Evolutionary conservation across 2,888 invertebrate species (phyloP).

Genomic region (Plemyria rubiginata): DNA sequence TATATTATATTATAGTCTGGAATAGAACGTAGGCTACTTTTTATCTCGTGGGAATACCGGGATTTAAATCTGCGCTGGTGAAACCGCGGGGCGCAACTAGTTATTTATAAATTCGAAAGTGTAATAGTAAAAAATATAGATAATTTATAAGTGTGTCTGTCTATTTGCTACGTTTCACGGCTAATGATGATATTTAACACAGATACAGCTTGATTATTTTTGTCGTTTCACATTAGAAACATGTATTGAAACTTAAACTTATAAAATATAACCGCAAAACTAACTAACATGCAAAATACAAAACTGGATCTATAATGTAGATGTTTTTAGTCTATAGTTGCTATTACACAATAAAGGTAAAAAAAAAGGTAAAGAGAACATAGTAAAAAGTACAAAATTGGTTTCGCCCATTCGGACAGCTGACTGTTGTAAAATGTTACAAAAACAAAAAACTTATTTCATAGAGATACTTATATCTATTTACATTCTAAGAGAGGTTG

Average conservation of each 20-base stretch:
- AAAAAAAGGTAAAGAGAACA: slow-evolving; percentile 26
- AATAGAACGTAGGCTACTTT: no score
- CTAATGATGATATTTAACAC: no score
- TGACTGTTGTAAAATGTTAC: slow-evolving; percentile 53
- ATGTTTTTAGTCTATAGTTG: slow-evolving; percentile 4
- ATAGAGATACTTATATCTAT: slow-evolving; percentile 30
- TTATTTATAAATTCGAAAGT: no score
- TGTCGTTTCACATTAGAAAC: not conserved
- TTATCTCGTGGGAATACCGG: no score
- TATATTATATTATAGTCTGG: no score
- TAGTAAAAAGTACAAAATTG: slow-evolving; percentile 40
- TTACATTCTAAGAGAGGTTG: slow-evolving; percentile 38
- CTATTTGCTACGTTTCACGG: no score
- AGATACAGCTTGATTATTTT: no score
- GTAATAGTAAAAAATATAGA: no score
- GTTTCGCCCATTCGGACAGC: slow-evolving; percentile 53
- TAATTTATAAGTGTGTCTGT: no score
- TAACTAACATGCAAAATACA: slow-evolving; percentile 25
- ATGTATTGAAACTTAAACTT: slow-evolving; percentile 21
- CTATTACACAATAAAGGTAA: slow-evolving; percentile 4
- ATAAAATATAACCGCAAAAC: slow-evolving; percentile 2
- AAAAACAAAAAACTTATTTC: slow-evolving; percentile 55
- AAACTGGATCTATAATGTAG: slow-evolving; percentile 8
- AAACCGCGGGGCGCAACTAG: no score
- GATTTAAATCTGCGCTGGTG: no score